These are phyloP conservation scores for Liasis olivaceus DNA, from an alignment of 2,797 vertebrate genomes.

Conservation along the genomic window DNA sequence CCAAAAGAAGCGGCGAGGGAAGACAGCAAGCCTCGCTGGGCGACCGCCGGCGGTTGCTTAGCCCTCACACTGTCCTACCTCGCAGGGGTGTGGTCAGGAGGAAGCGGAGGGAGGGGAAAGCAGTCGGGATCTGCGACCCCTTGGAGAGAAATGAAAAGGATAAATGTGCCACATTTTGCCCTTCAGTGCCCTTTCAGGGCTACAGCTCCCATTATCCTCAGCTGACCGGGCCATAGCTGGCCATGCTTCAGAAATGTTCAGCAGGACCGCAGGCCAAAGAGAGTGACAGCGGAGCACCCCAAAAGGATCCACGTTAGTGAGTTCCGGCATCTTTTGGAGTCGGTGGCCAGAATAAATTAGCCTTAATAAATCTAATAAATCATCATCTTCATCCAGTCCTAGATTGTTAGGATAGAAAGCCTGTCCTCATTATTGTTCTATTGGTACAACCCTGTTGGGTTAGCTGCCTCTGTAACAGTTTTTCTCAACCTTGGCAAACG, in stretches of 20 bases:
- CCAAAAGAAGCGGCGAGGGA: too few relatives aligned
- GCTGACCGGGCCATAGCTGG: not conserved
- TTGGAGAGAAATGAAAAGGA: not conserved
- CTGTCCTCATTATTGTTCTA: not conserved
- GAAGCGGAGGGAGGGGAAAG: not conserved
- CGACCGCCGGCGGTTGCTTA: not conserved
- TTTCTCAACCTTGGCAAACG: not conserved
- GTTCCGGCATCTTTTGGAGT: not conserved
- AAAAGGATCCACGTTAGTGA: not conserved
- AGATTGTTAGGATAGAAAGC: not conserved
- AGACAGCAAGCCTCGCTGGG: not conserved
- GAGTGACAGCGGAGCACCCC: not conserved
- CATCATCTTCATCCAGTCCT: not conserved
- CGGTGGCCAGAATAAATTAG: not conserved
- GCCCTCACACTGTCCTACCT: not conserved
- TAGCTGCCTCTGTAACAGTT: not conserved
- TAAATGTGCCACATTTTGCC: not conserved
- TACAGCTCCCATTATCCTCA: not conserved
- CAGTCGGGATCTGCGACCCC: not conserved
- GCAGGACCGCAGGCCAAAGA: not conserved
- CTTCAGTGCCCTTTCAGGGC: not conserved
- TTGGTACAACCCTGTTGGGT: not conserved
- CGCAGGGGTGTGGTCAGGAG: not conserved
- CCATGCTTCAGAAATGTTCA: not conserved
- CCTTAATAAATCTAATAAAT: not conserved